Conservation (phyloP, 1,140 invertebrate species). For the Tetragonula clypearis region DNA sequence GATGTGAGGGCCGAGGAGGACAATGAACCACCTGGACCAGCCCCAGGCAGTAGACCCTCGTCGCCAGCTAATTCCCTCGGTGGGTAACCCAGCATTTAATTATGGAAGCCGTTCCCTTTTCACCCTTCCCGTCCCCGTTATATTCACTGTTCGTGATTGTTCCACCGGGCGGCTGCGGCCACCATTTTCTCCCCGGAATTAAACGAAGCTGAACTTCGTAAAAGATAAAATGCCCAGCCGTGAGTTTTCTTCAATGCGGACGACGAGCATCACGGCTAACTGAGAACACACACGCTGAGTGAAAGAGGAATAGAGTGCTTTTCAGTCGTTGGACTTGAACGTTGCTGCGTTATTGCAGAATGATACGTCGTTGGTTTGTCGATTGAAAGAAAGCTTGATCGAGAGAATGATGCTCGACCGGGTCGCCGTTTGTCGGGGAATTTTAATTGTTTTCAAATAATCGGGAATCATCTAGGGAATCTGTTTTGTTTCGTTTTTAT, state of each 20-base stretch:
- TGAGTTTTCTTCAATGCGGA: constrained; percentile 27
- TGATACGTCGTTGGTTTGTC: not conserved
- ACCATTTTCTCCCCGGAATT: constrained; percentile 32
- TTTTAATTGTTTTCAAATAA: not conserved
- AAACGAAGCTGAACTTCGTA: constrained; percentile 21
- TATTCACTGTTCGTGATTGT: constrained; percentile 42
- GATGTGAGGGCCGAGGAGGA: constrained; percentile 77
- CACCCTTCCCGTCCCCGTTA: constrained; percentile 43
- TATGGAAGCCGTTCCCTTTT: constrained; percentile 61
- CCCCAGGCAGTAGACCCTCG: constrained; percentile 78
- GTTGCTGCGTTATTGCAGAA: constrained; percentile 3
- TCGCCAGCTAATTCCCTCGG: constrained; percentile 77
- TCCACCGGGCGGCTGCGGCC: not conserved
- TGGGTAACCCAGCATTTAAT: constrained; percentile 69
- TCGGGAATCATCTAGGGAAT: not conserved
- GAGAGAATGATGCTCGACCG: not conserved
- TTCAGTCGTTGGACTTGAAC: not conserved
- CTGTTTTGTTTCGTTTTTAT: too few relatives aligned
- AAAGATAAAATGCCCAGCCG: too few relatives aligned
- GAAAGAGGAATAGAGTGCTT: not conserved
- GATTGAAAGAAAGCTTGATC: not conserved
- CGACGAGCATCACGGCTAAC: not conserved
- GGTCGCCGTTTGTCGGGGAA: not conserved
- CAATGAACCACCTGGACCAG: constrained; percentile 80
- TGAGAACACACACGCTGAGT: not conserved